Evolutionary conservation across 2,888 invertebrate genomes (phyloP), one percentile per base, ranked within the genome.

Genomic region (Orthosia incerta): DNA sequence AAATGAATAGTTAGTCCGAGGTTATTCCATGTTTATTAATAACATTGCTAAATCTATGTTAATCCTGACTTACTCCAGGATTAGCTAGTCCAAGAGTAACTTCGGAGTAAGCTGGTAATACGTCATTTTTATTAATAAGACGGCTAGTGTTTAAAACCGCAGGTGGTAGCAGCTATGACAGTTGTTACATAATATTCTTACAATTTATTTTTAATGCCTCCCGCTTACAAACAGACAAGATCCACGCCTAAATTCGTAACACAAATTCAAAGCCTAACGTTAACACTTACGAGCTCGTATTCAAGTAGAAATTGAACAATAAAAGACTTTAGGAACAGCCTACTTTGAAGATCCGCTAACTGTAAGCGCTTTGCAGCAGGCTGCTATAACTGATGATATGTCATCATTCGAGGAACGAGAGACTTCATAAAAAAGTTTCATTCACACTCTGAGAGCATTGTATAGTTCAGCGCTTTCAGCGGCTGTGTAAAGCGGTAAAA

Each of bases 351-450:
- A 67, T 64, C 5, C 26, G 61, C 45, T 85, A 82, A 79, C 79
- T 77, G 67, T 66, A 71, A 83, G 63, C 67, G 66, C 66, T 79
- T 82, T 71, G n/a, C 46, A 72, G 59, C 72, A 83, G 74, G 48
- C 57, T 51, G 53, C 73, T 60, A 71, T 79, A 74, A 62, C 76
- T 70, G 72, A 79, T 71, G 77, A 80, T 74, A 50, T 64, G 61
- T 82, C 75, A 83, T 80, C 72, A 72, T 76, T 80, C 55, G 56
- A 56, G 31, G 72, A 71, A 79, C 61, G 79, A 50, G 48, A 62
- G 63, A 74, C 60, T 70, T 69, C 63, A 68, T 80, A 82, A 82
- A 84, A n/a, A 86, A 80, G 55, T 79, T 83, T 74, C 13, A 71
- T 65, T 63, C 60, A 31, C 65, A 63, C 26, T 63, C 53, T 59